phyloP scores from a whole-genome alignment of 2,113 vertebrate species.

The Zeus faber region DNA sequence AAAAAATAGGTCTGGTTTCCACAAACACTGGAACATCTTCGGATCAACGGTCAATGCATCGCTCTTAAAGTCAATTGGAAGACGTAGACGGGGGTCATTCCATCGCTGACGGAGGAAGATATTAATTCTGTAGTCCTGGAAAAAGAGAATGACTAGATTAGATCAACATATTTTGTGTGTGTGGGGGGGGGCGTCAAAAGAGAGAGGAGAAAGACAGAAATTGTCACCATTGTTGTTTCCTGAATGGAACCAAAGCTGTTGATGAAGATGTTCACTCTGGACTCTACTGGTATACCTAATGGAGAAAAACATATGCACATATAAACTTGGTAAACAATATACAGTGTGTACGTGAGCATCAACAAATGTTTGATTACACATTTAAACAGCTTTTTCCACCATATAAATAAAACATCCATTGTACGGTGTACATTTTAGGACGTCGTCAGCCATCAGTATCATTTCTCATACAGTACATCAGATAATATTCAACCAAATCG shows the following conservation, averaged over 20 bases:
- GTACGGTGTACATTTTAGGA: no score
- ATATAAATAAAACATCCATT: no score
- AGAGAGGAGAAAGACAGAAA: neutral
- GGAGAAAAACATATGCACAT: constrained; percentile 24
- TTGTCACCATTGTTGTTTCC: constrained; percentile 93
- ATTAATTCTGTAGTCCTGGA: constrained; percentile 94
- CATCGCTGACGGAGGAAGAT: constrained; percentile 95
- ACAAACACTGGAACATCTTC: constrained; percentile 96
- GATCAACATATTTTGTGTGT: neutral
- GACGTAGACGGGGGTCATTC: constrained; percentile 92
- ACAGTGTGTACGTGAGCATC: no score
- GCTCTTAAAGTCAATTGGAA: constrained; percentile 90
- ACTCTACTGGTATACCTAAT: constrained; percentile 92
- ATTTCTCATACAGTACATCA: no score
- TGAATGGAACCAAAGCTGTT: constrained; percentile 98
- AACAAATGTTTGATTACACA: no score
- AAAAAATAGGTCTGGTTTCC: constrained; percentile 97
- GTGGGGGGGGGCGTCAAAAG: no score
- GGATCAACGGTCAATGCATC: constrained; percentile 92
- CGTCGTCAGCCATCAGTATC: no score
- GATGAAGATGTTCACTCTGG: constrained; percentile 96
- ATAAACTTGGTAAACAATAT: neutral
- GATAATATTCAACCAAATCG: no score
- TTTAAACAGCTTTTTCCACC: no score
- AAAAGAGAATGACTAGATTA: constrained; percentile 1